Conservation (phyloP, 1,140 invertebrate species). For the Drosophila oshimai region DNA sequence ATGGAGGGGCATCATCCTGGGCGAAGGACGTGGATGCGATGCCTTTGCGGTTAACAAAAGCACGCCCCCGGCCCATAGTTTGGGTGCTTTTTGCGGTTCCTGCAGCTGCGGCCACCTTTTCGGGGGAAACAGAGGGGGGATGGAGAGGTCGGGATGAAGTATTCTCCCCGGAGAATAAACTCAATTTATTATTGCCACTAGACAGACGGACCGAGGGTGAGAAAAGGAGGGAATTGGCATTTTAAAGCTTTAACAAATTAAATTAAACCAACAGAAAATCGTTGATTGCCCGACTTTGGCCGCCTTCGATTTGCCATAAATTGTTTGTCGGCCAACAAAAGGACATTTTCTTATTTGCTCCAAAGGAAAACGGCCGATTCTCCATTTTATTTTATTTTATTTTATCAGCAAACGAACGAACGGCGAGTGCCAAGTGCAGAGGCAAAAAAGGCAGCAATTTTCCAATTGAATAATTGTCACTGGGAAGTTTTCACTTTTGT, state of each 20-base stretch:
- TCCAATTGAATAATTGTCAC: constrained; percentile 81
- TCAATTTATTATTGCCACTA: constrained; percentile 78
- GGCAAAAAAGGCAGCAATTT: constrained; percentile 66
- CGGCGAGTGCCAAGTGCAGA: constrained; percentile 5
- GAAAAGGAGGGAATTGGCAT: constrained; percentile 61
- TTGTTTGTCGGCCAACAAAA: constrained; percentile 16
- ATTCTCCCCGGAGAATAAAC: constrained; percentile 67
- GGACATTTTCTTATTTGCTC: constrained; percentile 33
- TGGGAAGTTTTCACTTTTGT: constrained; percentile 78
- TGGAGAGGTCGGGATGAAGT: no score
- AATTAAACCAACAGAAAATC: constrained; percentile 70
- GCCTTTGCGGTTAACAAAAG: constrained; percentile 72
- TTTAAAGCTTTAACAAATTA: constrained; percentile 76
- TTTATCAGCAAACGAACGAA: no score
- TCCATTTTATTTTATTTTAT: constrained; percentile 28
- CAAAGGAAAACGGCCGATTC: no score
- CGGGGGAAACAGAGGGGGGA: background rate
- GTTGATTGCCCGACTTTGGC: constrained; percentile 42
- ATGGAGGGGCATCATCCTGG: constrained; percentile 34
- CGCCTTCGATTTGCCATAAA: constrained; percentile 60
- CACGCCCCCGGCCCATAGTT: constrained; percentile 59
- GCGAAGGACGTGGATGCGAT: constrained; percentile 27
- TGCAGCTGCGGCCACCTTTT: constrained; percentile 50
- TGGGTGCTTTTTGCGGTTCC: constrained; percentile 54
- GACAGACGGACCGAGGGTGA: constrained; percentile 14